Evolutionary conservation across 2,888 invertebrate genomes (phyloP).

Genomic region (Creontiades dilutus): DNA sequence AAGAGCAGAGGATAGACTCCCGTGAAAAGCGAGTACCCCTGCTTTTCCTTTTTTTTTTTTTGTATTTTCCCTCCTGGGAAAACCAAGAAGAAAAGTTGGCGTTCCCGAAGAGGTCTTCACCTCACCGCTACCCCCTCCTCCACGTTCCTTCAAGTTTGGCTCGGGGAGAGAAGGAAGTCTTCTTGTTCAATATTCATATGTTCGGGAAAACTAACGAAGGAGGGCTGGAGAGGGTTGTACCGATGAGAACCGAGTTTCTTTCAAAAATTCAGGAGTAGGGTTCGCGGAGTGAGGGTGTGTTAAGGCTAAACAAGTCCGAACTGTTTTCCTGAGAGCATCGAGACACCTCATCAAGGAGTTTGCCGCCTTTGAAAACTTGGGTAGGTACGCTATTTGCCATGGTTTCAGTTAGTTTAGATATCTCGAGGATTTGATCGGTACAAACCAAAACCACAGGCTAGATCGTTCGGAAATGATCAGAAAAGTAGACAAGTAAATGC

Average conservation of each 20-base stretch:
- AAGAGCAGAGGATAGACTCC: not conserved
- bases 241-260: slow-evolving; percentile 1
- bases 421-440: too few relatives aligned
- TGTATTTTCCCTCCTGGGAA: not conserved
- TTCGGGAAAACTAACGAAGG: not conserved
- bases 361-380: not conserved
- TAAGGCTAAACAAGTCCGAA: slow-evolving; percentile 4
- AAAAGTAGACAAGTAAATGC: too few relatives aligned
- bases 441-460: too few relatives aligned
- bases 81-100: slow-evolving; percentile 14
- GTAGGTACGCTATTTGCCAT: too few relatives aligned
- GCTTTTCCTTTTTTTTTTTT: not conserved
- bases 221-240: not conserved
- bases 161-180: not conserved
- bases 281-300: not conserved
- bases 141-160: not conserved
- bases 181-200: slow-evolving; percentile 32
- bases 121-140: too few relatives aligned
- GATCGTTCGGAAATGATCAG: too few relatives aligned
- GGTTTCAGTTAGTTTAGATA: too few relatives aligned
- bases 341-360: slow-evolving; percentile 1
- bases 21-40: not conserved
- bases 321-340: not conserved
- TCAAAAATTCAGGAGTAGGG: slow-evolving; percentile 12
- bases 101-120: not conserved